A percentile compares a stretch with the other conserved stretches of the same genome.
These are phyloP conservation scores for Drosophila subpulchrella DNA, from an alignment of 1,140 invertebrate species.

Conservation along the genomic window DNA sequence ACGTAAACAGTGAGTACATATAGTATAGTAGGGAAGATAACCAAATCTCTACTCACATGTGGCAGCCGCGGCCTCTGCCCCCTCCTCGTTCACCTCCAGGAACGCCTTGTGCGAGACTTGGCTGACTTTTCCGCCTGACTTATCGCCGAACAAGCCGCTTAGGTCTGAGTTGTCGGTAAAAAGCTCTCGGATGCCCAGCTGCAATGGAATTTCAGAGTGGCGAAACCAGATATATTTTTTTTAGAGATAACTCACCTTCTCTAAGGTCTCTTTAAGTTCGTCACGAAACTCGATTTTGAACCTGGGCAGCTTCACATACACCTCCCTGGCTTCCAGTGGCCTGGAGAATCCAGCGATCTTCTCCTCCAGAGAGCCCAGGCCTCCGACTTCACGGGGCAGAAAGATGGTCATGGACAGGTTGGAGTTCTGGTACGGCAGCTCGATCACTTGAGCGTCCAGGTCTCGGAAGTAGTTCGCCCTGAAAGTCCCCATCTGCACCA, in stretches of 20 bases:
- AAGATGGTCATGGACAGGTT: constrained; percentile 86
- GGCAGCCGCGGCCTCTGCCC: constrained; percentile 86
- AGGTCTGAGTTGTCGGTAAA: constrained; percentile 87
- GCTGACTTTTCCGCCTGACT: constrained; percentile 85
- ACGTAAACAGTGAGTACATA: not conserved
- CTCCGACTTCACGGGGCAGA: constrained; percentile 85
- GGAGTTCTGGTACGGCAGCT: constrained; percentile 83
- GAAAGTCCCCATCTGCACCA: constrained; percentile 84
- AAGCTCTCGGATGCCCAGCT: constrained; percentile 87
- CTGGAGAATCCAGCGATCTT: constrained; percentile 79
- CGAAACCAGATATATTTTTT: not conserved
- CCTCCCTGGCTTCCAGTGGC: constrained; percentile 64
- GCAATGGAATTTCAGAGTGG: constrained; percentile 6
- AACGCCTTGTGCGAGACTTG: constrained; percentile 86
- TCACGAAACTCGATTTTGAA: constrained; percentile 87
- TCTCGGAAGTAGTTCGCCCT: constrained; percentile 49
- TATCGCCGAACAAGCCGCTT: constrained; percentile 85
- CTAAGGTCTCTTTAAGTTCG: constrained; percentile 85
- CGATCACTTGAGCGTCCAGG: constrained; percentile 58
- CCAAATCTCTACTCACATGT: constrained; percentile 67
- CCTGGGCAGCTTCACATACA: constrained; percentile 87
- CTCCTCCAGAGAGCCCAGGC: constrained; percentile 85
- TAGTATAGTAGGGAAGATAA: not conserved
- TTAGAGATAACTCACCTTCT: constrained; percentile 75
- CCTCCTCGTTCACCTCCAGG: constrained; percentile 87